Conservation (phyloP, 2,113 vertebrate species). For the Gymnobelideus leadbeateri region DNA sequence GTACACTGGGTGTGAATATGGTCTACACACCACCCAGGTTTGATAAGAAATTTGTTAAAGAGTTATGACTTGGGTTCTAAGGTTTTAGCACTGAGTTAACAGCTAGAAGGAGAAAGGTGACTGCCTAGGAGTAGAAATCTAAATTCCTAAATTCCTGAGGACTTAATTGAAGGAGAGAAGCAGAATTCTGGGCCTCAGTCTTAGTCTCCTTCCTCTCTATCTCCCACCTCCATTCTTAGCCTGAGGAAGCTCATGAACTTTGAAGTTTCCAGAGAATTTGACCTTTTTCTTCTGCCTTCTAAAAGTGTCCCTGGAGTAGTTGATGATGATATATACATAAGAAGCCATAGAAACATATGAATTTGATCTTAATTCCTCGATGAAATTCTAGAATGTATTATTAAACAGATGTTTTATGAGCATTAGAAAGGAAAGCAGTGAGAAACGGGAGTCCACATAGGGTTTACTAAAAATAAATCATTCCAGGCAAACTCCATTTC, state of each 20-base stretch:
- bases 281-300: not conserved
- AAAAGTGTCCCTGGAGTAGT: not conserved
- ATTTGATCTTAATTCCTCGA: not conserved
- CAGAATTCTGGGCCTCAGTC: not conserved
- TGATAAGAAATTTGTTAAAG: not conserved
- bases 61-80: not conserved
- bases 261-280: not conserved
- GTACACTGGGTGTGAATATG: not conserved
- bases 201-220: not conserved
- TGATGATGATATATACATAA: not conserved
- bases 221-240: not conserved
- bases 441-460: not conserved
- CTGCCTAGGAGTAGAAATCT: not conserved
- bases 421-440: not conserved
- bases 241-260: not conserved
- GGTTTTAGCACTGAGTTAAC: not conserved
- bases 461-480: not conserved
- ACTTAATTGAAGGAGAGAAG: not conserved
- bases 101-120: not conserved
- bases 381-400: not conserved
- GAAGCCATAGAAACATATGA: not conserved
- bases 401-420: not conserved
- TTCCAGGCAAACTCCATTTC: not conserved
- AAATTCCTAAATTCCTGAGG: not conserved
- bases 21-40: not conserved